Evolutionary conservation across 1,140 invertebrate species (phyloP).

Genomic region (Euura lappo): DNA sequence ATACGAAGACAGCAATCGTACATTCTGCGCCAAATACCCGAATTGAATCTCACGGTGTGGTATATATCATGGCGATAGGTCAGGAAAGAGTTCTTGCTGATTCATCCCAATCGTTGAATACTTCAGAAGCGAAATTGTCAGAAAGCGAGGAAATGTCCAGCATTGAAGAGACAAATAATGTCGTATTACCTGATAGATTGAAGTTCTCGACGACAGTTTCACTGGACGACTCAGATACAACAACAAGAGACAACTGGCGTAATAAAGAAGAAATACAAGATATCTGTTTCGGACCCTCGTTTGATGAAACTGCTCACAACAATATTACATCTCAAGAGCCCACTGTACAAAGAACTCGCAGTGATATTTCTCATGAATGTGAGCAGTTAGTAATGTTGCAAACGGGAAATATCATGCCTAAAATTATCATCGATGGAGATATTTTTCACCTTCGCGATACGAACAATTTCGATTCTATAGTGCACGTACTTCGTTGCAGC

Average conservation of each 20-base stretch:
- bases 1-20: slow-evolving; percentile 16
- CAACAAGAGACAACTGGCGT: neutral
- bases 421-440: neutral
- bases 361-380: neutral
- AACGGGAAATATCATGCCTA: neutral
- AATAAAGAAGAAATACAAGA: neutral
- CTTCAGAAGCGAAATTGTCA: neutral
- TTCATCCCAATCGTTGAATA: neutral
- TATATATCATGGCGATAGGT: slow-evolving; percentile 13
- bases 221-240: neutral
- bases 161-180: neutral
- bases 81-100: neutral
- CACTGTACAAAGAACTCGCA: neutral
- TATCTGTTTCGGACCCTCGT: neutral
- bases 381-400: neutral
- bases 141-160: neutral
- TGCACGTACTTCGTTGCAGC: neutral
- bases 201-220: neutral
- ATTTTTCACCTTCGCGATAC: neutral
- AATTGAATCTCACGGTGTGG: slow-evolving; percentile 14
- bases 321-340: neutral
- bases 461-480: neutral
- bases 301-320: neutral
- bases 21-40: slow-evolving; percentile 10
- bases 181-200: too few species aligned